Evolutionary conservation across 64 coral and sea anemone species (phyloP), one percentile per base, ranked within the genome.

Genomic region (Dendronephthya gigantea): DNA sequence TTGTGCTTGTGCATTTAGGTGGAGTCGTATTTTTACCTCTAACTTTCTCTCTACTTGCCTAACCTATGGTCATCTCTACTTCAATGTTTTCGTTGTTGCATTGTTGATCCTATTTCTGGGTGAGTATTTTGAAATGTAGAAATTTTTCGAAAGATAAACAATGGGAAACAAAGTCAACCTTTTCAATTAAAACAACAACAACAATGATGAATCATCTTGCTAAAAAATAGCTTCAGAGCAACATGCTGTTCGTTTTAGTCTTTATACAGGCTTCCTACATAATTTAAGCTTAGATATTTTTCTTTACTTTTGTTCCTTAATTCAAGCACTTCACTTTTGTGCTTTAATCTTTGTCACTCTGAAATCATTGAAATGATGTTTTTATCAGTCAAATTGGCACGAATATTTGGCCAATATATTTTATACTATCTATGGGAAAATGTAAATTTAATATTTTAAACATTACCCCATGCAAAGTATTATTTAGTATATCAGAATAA

Each of bases 11-110:
- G 30, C 29, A 17, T 36, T 79, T 35, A 79, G 72, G 36, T 79
- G 72, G 72, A 79, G 72, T 19, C 30, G 72, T 14, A 79, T 79
- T 15, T 79, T 79, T 29, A 13, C 34, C 72, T 79, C 72, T 4
- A 34, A 79, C 29, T 79, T 79, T 34, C 72, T 79, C 32, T 79
- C 72, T 36, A 8, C 72, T 79, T 79, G 30, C 72, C 32, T 79
- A 15, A 79, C 72, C 15, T 79, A 79, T 39, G 36, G 72, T 38
- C 72, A 79, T 35, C 32, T 79, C 15, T 79, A 79, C 32, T 79
- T 79, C 22, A 79, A 79, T 79, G 72, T 79, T 79, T 79, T 79
- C 29, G 72, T 79, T 10, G 28, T 79, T 14, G 36, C 72, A 29
- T 16, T 79, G 72, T 39, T 79, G 36, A 17, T 79, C 19, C 29